A percentile compares a stretch with the other conserved stretches of the same genome.
phyloP scores from a whole-genome alignment of 2,113 vertebrate genomes.

The Aramus guarauna region DNA sequence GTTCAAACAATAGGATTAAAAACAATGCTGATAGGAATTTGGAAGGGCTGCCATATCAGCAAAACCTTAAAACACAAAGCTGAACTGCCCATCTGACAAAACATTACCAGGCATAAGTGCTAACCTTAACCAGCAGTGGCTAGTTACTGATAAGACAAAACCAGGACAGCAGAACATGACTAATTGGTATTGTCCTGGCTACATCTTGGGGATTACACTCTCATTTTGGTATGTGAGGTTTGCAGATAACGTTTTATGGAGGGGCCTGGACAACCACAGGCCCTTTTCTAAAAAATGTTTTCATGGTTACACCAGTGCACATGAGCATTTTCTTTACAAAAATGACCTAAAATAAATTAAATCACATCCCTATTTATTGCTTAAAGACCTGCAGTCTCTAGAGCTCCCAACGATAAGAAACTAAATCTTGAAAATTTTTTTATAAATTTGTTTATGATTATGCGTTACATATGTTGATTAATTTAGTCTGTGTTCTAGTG shows the following conservation, averaged over 20 bases:
- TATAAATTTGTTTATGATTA: background rate
- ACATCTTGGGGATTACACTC: background rate
- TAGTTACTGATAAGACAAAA: background rate
- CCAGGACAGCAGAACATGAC: background rate
- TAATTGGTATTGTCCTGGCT: background rate
- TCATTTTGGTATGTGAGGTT: background rate
- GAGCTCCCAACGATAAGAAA: background rate
- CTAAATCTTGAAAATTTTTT: background rate
- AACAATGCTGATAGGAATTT: background rate
- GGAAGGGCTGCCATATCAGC: background rate
- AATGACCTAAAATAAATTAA: background rate
- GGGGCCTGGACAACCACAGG: background rate
- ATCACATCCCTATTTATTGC: background rate
- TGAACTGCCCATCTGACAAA: background rate
- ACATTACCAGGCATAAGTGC: background rate
- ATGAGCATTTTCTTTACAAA: background rate
- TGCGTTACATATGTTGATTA: background rate
- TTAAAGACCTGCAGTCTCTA: background rate
- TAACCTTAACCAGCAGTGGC: background rate
- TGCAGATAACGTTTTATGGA: background rate
- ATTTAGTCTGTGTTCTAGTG: background rate
- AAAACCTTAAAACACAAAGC: background rate
- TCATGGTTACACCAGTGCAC: background rate
- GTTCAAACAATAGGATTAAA: background rate
- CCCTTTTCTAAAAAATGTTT: background rate